A percentile compares a stretch with the other conserved stretches of the same genome.
These are phyloP conservation scores for Drosophila pruinosa DNA, from an alignment of 1,140 invertebrate species.

Conservation along the genomic window DNA sequence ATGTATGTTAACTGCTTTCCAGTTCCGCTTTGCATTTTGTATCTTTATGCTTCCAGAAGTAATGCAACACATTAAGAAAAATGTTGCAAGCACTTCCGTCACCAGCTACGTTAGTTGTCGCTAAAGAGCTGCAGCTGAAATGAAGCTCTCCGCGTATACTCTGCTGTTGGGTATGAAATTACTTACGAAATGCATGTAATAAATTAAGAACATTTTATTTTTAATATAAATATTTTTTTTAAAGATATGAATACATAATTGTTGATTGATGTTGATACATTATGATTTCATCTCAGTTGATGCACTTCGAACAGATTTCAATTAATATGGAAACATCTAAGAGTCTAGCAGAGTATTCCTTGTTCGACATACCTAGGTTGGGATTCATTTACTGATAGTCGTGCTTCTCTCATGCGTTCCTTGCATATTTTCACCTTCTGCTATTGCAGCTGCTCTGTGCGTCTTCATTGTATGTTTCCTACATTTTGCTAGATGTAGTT, in stretches of 20 bases:
- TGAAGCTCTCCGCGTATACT: constrained; percentile 22
- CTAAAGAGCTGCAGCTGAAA: constrained; percentile 16
- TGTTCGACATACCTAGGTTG: not conserved
- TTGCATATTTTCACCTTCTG: constrained; percentile 70
- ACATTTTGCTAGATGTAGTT: constrained; percentile 31
- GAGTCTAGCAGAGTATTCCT: not conserved
- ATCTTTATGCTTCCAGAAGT: constrained; percentile 67
- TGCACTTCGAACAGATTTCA: no score
- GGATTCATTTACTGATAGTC: not conserved
- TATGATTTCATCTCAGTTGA: not conserved
- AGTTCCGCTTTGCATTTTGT: constrained; percentile 59
- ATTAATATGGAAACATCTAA: no score
- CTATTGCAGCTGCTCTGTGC: constrained; percentile 2
- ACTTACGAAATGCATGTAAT: not conserved
- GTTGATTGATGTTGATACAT: not conserved
- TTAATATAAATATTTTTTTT: not conserved
- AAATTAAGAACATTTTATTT: not conserved
- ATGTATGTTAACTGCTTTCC: constrained; percentile 45
- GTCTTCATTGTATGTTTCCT: constrained; percentile 18
- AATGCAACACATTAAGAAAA: constrained; percentile 77
- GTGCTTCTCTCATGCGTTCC: constrained; percentile 22
- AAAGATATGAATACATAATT: not conserved
- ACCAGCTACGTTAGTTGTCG: not conserved
- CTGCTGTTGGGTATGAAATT: not conserved
- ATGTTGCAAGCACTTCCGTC: constrained; percentile 53